Conservation (phyloP, 2,888 invertebrate genomes). For the Pseudococcus viburni region DNA sequence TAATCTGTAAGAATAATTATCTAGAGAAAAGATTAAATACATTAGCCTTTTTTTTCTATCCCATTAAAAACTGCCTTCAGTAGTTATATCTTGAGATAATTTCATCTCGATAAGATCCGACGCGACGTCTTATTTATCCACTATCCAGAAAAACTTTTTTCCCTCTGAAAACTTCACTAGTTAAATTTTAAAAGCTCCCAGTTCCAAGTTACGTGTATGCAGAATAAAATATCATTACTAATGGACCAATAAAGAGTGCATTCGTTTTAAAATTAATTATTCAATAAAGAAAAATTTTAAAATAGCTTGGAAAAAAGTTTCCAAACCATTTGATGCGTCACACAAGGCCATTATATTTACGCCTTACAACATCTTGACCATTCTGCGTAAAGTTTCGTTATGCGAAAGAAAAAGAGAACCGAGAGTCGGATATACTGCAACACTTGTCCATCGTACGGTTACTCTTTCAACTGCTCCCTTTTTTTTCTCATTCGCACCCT, state of each 20-base stretch:
- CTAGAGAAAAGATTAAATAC: too few species aligned
- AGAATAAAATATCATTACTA: slow-evolving; percentile 51
- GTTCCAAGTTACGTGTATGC: slow-evolving; percentile 11
- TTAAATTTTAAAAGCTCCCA: slow-evolving; percentile 30
- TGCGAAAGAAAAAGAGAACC: neutral
- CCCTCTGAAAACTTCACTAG: neutral
- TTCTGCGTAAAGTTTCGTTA: slow-evolving; percentile 2
- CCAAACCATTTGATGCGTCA: slow-evolving; percentile 13
- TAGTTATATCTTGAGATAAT: neutral
- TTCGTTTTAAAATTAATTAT: slow-evolving; percentile 30
- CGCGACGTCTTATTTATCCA: neutral
- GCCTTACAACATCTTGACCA: slow-evolving; percentile 26
- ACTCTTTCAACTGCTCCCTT: neutral
- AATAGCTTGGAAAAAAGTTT: neutral
- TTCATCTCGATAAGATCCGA: neutral
- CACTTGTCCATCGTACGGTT: neutral
- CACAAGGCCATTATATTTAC: neutral
- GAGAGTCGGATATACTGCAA: neutral
- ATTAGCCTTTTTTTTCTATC: neutral
- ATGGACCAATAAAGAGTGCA: slow-evolving; percentile 23
- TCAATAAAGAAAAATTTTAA: neutral
- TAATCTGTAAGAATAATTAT: too few species aligned
- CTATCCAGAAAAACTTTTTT: neutral
- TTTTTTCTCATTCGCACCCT: neutral
- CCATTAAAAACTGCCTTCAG: neutral